Conservation (phyloP, 2,113 vertebrate species). For the Pleuronectes platessa region DNA sequence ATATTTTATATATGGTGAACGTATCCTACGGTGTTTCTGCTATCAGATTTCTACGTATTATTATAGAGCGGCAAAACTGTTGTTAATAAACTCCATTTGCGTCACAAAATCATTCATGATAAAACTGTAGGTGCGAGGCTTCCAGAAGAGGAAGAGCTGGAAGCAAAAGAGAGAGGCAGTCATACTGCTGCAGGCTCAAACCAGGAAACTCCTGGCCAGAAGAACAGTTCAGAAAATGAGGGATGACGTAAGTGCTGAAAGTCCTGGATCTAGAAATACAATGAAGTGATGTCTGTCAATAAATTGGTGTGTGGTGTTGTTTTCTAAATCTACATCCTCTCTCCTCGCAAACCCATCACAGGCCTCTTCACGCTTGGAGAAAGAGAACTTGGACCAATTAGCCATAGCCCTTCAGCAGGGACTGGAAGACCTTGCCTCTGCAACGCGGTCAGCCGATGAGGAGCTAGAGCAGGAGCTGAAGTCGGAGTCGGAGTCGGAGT, state of each 20-base stretch:
- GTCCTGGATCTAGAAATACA: neutral
- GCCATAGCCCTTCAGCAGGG: conserved; percentile 52
- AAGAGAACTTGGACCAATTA: conserved; percentile 19
- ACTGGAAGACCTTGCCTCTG: conserved; percentile 20
- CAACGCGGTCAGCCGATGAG: conserved; percentile 32
- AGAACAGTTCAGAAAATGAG: conserved; percentile 64
- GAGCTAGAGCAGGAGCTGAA: conserved; percentile 38
- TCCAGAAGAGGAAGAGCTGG: conserved; percentile 75
- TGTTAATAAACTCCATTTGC: too few relatives aligned
- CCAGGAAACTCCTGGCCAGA: conserved; percentile 84
- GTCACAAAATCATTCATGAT: neutral
- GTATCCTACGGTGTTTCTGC: neutral
- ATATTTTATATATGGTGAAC: too few relatives aligned
- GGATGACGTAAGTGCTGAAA: conserved; percentile 68
- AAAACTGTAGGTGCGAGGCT: conserved; percentile 80
- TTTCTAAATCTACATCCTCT: neutral
- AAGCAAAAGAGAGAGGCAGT: conserved; percentile 79
- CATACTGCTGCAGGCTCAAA: conserved; percentile 83
- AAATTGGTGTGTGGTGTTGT: neutral
- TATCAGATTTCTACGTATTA: neutral
- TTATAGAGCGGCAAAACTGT: neutral
- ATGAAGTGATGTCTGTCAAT: neutral
- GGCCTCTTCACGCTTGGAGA: conserved; percentile 31
- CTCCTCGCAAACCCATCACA: neutral
- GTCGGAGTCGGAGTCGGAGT: too few relatives aligned